Percentiles rank a stretch among this genome's conserved stretches.
Conservation (phyloP, 2,113 vertebrate genomes). For the Coturnix japonica region DNA sequence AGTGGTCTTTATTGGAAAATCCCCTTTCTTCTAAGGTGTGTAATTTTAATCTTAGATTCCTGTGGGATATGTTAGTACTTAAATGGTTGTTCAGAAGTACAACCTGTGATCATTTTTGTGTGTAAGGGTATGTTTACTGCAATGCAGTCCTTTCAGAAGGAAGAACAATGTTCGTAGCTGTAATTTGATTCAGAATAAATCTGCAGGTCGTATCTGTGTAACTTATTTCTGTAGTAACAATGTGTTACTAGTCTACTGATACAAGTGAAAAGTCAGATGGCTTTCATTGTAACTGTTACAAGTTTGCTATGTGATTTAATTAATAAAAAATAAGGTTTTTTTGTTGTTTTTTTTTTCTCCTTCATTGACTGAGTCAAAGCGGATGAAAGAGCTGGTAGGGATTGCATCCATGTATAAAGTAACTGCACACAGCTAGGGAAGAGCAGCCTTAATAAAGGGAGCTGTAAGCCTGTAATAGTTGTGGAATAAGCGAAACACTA, state of each 20-base stretch:
- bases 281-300: background rate
- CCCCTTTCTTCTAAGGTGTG: background rate
- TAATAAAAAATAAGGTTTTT: background rate
- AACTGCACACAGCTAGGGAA: rapidly evolving
- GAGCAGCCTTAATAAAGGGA: rapidly evolving
- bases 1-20: background rate
- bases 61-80: background rate
- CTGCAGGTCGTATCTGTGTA: background rate
- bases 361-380: background rate
- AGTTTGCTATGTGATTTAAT: background rate
- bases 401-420: background rate
- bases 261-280: background rate
- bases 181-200: background rate
- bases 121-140: background rate
- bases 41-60: background rate
- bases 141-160: background rate
- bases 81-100: background rate
- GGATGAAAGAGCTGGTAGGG: background rate
- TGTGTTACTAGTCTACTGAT: background rate
- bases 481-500: rapidly evolving
- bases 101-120: background rate
- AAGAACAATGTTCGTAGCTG: background rate
- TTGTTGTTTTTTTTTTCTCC: background rate
- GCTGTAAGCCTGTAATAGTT: rapidly evolving
- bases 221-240: background rate